Evolutionary conservation across 2,888 invertebrate species (phyloP).

Genomic region (Lumbricus terrestris): DNA sequence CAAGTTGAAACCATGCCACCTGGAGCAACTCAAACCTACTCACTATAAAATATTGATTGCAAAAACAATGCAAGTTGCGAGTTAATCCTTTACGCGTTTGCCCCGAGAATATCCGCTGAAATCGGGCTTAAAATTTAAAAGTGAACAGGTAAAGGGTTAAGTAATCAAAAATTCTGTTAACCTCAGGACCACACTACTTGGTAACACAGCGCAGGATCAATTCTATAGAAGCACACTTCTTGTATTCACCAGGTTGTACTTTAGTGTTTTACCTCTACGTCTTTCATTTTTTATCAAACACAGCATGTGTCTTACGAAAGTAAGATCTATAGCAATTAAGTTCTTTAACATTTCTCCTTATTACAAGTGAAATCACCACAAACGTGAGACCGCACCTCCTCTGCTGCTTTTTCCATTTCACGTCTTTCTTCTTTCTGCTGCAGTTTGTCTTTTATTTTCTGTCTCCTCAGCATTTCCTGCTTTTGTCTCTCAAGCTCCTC

Average conservation of each 20-base stretch:
- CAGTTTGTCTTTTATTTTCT: slow-evolving; percentile 8
- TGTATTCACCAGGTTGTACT: background rate
- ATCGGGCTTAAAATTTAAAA: too few species aligned
- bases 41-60: too few species aligned
- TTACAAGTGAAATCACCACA: too few species aligned
- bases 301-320: background rate
- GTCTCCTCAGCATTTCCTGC: background rate
- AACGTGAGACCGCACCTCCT: background rate
- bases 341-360: too few species aligned
- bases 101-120: too few species aligned
- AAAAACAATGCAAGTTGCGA: too few species aligned
- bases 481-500: background rate
- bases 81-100: too few species aligned
- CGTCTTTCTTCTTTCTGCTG: slow-evolving; percentile 19
- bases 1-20: background rate
- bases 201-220: too few species aligned
- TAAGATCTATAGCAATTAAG: too few species aligned
- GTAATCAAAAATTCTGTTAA: too few species aligned
- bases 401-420: slow-evolving; percentile 28
- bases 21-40: background rate
- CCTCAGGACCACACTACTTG: too few species aligned
- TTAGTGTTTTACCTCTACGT: background rate
- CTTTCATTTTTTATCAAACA: background rate
- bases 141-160: too few species aligned
- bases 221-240: background rate